Conservation (phyloP, 2,113 vertebrate species). For the Eubucco bourcierii region DNA sequence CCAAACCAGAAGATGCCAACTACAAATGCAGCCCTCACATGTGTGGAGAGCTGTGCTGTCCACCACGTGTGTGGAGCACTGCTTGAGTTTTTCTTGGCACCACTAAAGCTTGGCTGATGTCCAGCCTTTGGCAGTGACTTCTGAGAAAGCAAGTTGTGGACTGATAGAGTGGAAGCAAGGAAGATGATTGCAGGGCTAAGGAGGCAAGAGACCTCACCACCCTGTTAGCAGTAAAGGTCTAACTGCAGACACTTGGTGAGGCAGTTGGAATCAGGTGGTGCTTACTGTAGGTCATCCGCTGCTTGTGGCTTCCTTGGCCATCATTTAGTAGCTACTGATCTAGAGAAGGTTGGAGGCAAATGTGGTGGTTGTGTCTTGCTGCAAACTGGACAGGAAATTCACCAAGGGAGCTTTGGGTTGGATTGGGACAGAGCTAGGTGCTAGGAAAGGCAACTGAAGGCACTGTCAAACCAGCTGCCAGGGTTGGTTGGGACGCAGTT, state of each 20-base stretch:
- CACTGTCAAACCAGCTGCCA: rapidly evolving
- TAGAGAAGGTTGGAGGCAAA: not conserved
- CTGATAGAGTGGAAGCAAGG: not conserved
- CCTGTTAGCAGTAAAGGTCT: not conserved
- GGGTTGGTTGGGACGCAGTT: not conserved
- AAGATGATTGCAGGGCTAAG: not conserved
- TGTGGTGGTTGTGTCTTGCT: not conserved
- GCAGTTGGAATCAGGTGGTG: not conserved
- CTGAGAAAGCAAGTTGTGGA: not conserved
- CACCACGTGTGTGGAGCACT: rapidly evolving
- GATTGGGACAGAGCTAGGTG: not conserved
- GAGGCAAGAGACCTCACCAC: not conserved
- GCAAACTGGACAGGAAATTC: not conserved
- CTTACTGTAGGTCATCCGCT: not conserved
- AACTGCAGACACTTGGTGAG: rapidly evolving
- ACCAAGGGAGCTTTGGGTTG: not conserved
- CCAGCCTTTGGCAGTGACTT: not conserved
- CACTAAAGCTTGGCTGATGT: not conserved
- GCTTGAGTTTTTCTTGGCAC: not conserved
- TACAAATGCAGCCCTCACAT: rapidly evolving
- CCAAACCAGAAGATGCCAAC: not conserved
- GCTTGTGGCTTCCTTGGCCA: not conserved
- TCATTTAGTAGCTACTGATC: not conserved
- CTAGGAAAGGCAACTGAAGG: not conserved
- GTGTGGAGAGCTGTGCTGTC: not conserved